These are phyloP conservation scores for Penaeus indicus DNA, from an alignment of 1,140 invertebrate species.

Conservation along the genomic window DNA sequence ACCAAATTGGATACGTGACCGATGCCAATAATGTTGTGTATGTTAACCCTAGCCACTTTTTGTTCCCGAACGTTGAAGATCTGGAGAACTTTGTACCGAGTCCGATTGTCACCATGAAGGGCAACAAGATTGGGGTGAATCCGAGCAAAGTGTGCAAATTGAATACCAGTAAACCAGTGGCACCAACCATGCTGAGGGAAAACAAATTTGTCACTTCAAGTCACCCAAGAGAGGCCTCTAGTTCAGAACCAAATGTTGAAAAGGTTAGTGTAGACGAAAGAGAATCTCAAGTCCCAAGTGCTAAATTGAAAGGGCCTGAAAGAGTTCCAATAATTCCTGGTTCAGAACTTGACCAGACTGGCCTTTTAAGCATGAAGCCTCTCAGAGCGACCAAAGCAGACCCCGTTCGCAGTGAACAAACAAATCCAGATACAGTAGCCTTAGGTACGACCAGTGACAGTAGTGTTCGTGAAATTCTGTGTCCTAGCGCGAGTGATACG, in stretches of 20 bases:
- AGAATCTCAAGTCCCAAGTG: conserved; percentile 24
- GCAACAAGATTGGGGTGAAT: conserved; percentile 40
- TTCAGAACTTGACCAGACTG: too few relatives aligned
- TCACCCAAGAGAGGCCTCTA: conserved; percentile 17
- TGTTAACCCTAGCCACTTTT: conserved; percentile 62
- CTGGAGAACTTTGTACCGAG: conserved; percentile 59
- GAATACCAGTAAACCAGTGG: not conserved
- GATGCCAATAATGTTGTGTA: conserved; percentile 66
- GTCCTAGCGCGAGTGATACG: too few relatives aligned
- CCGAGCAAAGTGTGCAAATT: conserved; percentile 31
- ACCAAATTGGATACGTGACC: conserved; percentile 65
- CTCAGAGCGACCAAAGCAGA: not conserved
- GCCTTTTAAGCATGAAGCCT: not conserved
- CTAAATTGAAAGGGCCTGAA: conserved; percentile 18
- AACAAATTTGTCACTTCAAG: conserved; percentile 15
- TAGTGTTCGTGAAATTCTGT: too few relatives aligned
- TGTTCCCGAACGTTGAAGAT: conserved; percentile 64
- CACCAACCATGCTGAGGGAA: conserved; percentile 31
- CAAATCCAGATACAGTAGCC: not conserved
- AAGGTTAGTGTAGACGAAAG: conserved; percentile 5
- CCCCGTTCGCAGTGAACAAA: too few relatives aligned
- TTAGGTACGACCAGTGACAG: not conserved
- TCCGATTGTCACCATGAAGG: conserved; percentile 60
- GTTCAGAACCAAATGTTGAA: conserved; percentile 9
- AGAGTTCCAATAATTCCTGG: not conserved